Evolutionary conservation across 2,888 invertebrate genomes (phyloP), one percentile per base, ranked within the genome.

Genomic region (Apamea monoglypha): DNA sequence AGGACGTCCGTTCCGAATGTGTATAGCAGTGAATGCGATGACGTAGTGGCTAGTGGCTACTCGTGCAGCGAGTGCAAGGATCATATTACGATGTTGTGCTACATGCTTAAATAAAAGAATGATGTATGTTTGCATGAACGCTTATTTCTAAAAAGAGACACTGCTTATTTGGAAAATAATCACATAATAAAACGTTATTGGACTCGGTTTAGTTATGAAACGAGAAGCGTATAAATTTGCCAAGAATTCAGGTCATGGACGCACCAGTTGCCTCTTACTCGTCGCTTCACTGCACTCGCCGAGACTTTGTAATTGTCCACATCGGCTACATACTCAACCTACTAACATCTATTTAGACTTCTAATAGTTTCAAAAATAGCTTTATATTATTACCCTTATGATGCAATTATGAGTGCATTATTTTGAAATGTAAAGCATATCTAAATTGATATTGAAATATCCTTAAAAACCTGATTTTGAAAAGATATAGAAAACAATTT

Each of bases 221-320:
- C 90, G 91, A 93, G 93, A 93, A 91, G 92, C 92, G 92, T 92
- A 93, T 94, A 89, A 89, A 89, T 95, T 94, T 93, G 92, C 94
- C 90, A 94, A 94, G 94, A 94, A 96, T 96, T 95, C 94, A 93
- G 95, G 95, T 95, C 95, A 95, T 90, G 95, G 94, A 95, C 94
- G 93, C 92, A 92, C 90, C 93, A 92, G 93, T 94, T 93, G 94
- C 94, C 94, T 94, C 92, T 96, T 95, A 95, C 95, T 95, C 91
- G 93, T 92, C 94, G 95, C 95, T 95, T 95, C 95, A 95, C 93
- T 95, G 95, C 94, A 95, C 93, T 93, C 92, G 91, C 91, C 89
- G 90, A 92, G 91, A 92, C 93, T 93, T 93, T 89, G 91, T 92
- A 93, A 92, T 93, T 92, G 92, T 92, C 91, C 89, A 91, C 91